phyloP scores from a whole-genome alignment of 2,888 invertebrate species.

The Hofmannophila pseudospretella region DNA sequence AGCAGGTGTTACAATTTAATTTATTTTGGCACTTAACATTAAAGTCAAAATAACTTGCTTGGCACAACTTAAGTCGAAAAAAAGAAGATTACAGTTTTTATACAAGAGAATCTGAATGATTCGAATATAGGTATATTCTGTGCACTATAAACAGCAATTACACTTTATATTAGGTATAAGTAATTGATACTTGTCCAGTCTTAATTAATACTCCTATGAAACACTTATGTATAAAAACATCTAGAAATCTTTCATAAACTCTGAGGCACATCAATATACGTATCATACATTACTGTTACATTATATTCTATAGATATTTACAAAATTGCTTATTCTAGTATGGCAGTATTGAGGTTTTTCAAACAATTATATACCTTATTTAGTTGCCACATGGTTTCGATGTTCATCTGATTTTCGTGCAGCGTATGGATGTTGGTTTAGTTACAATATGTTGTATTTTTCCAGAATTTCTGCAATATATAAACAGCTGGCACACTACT shows the following conservation, averaged over 20 bases:
- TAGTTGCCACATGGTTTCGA: constrained; percentile 23
- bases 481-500: neutral
- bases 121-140: too few species aligned
- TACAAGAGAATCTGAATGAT: neutral
- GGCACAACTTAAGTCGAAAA: neutral
- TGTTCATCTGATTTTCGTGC: constrained; percentile 12
- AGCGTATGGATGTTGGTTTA: constrained; percentile 26
- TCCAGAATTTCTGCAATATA: constrained; percentile 17
- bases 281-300: constrained; percentile 43
- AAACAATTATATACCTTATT: constrained; percentile 33
- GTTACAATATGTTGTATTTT: constrained; percentile 5
- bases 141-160: too few species aligned
- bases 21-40: constrained; percentile 3
- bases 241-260: constrained; percentile 59
- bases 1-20: too few species aligned
- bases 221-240: constrained; percentile 50
- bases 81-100: neutral
- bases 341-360: constrained; percentile 73
- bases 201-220: constrained; percentile 42
- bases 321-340: constrained; percentile 58
- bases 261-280: constrained; percentile 74
- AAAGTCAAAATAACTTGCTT: neutral
- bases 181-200: constrained; percentile 46
- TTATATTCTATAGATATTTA: constrained; percentile 49
- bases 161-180: constrained; percentile 5